Percentiles rank a stretch among this genome's conserved stretches.
phyloP scores from a whole-genome alignment of 1,140 invertebrate genomes.

The Drosophila tropicalis region DNA sequence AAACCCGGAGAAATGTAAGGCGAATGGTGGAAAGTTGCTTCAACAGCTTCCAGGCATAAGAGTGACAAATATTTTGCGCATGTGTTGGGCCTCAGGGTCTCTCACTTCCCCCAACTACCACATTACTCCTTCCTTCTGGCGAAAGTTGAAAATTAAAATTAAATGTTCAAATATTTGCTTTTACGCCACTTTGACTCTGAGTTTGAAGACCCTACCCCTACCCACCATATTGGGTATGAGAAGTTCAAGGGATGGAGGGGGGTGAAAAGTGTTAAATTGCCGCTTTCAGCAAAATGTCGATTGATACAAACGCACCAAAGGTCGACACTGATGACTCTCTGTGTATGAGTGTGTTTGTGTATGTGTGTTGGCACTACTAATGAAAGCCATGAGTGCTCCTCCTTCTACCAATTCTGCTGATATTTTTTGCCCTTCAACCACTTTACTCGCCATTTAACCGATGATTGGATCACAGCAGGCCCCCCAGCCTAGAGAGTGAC shows the following conservation, averaged over 20 bases:
- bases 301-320: slow-evolving; percentile 42
- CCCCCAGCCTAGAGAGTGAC: slow-evolving; percentile 4
- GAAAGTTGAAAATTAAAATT: slow-evolving; percentile 65
- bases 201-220: neutral
- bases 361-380: slow-evolving; percentile 55
- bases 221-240: slow-evolving; percentile 9
- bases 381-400: slow-evolving; percentile 49
- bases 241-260: slow-evolving; percentile 3
- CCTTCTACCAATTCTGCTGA: slow-evolving; percentile 15
- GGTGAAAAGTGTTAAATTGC: slow-evolving; percentile 69
- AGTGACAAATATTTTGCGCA: slow-evolving; percentile 65
- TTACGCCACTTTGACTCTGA: slow-evolving; percentile 6
- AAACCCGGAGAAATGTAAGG: slow-evolving; percentile 11
- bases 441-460: slow-evolving; percentile 78
- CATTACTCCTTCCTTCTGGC: slow-evolving; percentile 9
- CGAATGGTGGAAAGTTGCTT: slow-evolving; percentile 14
- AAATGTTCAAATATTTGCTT: slow-evolving; percentile 68
- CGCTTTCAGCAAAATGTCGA: slow-evolving; percentile 67
- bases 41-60: slow-evolving; percentile 28
- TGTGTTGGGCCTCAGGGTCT: slow-evolving; percentile 41
- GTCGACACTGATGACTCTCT: slow-evolving; percentile 18
- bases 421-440: slow-evolving; percentile 13
- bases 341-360: neutral
- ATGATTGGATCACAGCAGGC: slow-evolving; percentile 71
- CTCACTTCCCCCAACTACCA: neutral